Evolutionary conservation across 2,888 invertebrate genomes (phyloP).

Genomic region (Pseudeuparius sepicola): DNA sequence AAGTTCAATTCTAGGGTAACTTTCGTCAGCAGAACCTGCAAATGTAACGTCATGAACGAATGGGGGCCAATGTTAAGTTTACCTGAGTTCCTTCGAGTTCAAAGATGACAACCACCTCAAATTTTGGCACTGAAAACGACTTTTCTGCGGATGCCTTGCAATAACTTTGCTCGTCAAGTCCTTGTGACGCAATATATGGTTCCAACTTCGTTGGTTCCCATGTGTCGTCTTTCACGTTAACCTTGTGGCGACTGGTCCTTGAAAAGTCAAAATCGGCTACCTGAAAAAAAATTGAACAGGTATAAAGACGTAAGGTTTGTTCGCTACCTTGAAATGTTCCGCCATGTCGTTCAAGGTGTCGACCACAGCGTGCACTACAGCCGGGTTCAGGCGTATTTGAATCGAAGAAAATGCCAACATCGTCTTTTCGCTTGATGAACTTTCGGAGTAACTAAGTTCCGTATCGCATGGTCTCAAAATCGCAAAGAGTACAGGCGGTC

Average conservation of each 20-base stretch:
- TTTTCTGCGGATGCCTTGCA: too few relatives aligned
- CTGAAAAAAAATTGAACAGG: too few relatives aligned
- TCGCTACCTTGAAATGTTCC: slow-evolving; percentile 39
- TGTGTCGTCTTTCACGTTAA: slow-evolving; percentile 48
- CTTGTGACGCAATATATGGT: too few relatives aligned
- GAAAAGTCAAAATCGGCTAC: too few relatives aligned
- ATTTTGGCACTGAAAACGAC: slow-evolving; percentile 38
- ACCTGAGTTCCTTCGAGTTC: slow-evolving; percentile 53
- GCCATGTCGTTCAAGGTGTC: slow-evolving; percentile 42
- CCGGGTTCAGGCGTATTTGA: slow-evolving; percentile 61
- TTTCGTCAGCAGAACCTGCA: slow-evolving; percentile 45
- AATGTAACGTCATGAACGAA: too few relatives aligned
- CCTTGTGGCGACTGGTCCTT: too few relatives aligned
- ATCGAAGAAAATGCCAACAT: slow-evolving; percentile 56
- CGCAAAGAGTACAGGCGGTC: slow-evolving; percentile 44
- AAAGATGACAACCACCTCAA: slow-evolving; percentile 52
- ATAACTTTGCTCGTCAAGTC: neutral
- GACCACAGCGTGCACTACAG: slow-evolving; percentile 60
- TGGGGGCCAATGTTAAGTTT: too few relatives aligned
- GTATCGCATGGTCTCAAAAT: slow-evolving; percentile 61
- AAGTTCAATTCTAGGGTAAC: slow-evolving; percentile 49
- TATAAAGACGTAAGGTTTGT: too few relatives aligned
- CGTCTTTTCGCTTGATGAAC: slow-evolving; percentile 58
- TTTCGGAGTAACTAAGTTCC: slow-evolving; percentile 53
- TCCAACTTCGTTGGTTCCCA: slow-evolving; percentile 61